phyloP scores from a whole-genome alignment of 2,797 vertebrate genomes.

The Manis javanica region DNA sequence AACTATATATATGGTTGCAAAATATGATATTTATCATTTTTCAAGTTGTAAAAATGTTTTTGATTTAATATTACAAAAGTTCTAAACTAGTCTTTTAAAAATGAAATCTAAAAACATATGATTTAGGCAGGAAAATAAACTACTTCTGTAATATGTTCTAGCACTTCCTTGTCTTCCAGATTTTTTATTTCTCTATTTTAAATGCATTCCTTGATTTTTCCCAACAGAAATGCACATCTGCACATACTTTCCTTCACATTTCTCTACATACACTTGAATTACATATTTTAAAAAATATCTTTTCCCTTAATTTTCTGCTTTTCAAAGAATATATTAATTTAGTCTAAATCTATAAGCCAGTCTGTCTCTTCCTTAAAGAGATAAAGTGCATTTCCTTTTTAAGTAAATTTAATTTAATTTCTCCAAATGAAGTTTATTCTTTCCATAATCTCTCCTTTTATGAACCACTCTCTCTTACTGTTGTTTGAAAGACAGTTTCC shows the following conservation, averaged over 20 bases:
- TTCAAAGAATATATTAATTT: background rate
- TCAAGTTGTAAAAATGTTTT: slow-evolving; percentile 13
- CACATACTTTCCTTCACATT: background rate
- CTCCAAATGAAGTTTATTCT: slow-evolving; percentile 12
- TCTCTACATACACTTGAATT: background rate
- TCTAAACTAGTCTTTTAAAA: slow-evolving; percentile 20
- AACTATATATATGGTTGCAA: background rate
- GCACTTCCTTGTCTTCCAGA: background rate
- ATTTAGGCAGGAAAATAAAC: background rate
- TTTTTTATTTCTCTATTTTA: background rate
- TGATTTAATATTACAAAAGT: slow-evolving; percentile 11
- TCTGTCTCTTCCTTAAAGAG: background rate
- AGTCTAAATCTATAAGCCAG: background rate
- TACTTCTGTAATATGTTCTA: background rate
- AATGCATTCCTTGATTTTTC: background rate
- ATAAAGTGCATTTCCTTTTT: background rate
- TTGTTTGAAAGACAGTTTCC: background rate
- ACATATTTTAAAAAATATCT: background rate
- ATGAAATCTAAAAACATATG: background rate
- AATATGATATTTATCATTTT: background rate
- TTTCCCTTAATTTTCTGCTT: background rate
- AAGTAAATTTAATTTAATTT: slow-evolving; percentile 18
- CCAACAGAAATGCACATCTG: background rate
- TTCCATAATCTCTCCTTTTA: slow-evolving; percentile 22
- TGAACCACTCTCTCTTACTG: background rate